phyloP scores from a whole-genome alignment of 2,888 invertebrate species.

The Pseudoips prasinana region DNA sequence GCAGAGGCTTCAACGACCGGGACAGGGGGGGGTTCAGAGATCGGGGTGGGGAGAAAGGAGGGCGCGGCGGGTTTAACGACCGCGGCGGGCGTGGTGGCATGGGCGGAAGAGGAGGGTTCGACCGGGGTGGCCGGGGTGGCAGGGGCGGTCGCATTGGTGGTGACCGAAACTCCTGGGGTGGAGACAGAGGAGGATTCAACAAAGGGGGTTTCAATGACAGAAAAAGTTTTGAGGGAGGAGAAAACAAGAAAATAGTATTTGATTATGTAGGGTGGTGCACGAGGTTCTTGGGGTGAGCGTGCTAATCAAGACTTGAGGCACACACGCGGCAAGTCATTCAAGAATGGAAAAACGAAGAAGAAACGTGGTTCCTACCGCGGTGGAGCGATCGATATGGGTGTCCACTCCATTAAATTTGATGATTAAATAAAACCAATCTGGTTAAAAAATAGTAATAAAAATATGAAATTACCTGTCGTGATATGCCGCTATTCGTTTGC shows the following conservation, averaged over 20 bases:
- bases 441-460: no score
- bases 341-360: slow-evolving; percentile 99
- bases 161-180: slow-evolving; percentile 72
- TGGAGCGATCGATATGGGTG: slow-evolving; percentile 93
- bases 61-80: slow-evolving; percentile 46
- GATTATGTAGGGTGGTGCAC: slow-evolving; percentile 86
- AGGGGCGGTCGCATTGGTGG: slow-evolving; percentile 53
- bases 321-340: slow-evolving; percentile 97
- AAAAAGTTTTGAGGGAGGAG: slow-evolving; percentile 83
- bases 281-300: slow-evolving; percentile 97
- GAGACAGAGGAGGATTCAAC: slow-evolving; percentile 67
- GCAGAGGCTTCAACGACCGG: slow-evolving; percentile 54
- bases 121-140: slow-evolving; percentile 46
- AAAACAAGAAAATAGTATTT: slow-evolving; percentile 90
- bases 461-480: no score
- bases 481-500: no score
- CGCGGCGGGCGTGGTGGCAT: slow-evolving; percentile 55
- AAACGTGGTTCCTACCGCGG: slow-evolving; percentile 98
- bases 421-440: no score
- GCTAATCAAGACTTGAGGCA: slow-evolving; percentile 93
- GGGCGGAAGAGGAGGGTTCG: slow-evolving; percentile 44
- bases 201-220: slow-evolving; percentile 83
- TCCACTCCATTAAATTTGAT: slow-evolving; percentile 97
- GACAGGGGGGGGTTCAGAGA: slow-evolving; percentile 51
- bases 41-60: slow-evolving; percentile 45